Base-by-base conservation (phyloP, 2,888 invertebrate species). In the Cremastobaeus sp. region DNA sequence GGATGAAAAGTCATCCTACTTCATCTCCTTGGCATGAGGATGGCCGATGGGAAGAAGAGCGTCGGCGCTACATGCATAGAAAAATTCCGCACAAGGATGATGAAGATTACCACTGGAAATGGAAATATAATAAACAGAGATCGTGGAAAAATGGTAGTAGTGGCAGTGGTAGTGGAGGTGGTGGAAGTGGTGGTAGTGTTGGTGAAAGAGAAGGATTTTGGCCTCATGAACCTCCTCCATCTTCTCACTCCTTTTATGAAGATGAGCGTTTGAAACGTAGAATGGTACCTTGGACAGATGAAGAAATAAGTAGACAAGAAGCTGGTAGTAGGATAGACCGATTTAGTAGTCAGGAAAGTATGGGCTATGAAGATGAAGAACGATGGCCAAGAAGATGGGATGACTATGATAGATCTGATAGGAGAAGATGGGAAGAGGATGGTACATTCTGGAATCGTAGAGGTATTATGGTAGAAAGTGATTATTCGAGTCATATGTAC, bases 1-100 rank as follows among this genome's bases (percentile, higher is more conserved):
- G 86, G 85, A 34, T 77, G 2, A 86, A 85, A 62, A 74, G 71
- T 77, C 1, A 89, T 86, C 91, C 90, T 12, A 12, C 92, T 92
- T 85, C 92, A 15, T 93, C 95, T 43, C 93, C 94, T 1, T 95
- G 95, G 95, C 94, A 95, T 72, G 93, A 93, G 74, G 95, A 95
- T 70, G 92, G 93, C 8, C 78, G 88, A 48, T 81, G 85, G 83
- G 86, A 88, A 20, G 86, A 86, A 12, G 86, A 86, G 6, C 77
- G 77, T 0, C 78, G 84, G 20, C 76, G 83, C 30, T 84, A 83
- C 47, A 65, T 80, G 15, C 81, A 83, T 18, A 75, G 84, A 9
- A 84, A 85, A 55, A 76, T 82, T 37, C 80, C 82, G 5, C 86
- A 84, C 52, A 87, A 85, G 50, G 85, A 86, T 20, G 87, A 87